Conservation (phyloP, 64 coral and sea anemone species). For the Montipora foliosa region DNA sequence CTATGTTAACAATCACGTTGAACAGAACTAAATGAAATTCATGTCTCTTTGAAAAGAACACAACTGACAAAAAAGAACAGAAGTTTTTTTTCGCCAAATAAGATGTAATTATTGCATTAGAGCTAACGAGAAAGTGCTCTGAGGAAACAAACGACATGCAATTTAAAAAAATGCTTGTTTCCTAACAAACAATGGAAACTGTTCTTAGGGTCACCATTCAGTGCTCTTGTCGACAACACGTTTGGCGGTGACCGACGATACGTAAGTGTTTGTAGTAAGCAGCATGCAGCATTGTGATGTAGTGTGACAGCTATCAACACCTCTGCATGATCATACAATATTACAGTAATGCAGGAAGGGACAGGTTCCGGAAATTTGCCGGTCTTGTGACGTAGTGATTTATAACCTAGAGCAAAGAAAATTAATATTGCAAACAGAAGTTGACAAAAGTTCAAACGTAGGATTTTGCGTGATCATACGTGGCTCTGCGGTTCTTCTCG, state of each 20-base stretch:
- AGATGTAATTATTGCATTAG: background rate
- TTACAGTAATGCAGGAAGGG: background rate
- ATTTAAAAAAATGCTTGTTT: background rate
- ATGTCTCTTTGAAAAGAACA: background rate
- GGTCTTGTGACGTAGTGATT: background rate
- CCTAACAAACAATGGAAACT: background rate
- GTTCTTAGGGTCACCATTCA: background rate
- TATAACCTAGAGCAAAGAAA: background rate
- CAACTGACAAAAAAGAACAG: background rate
- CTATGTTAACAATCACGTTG: constrained; percentile 12
- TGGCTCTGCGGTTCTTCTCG: background rate
- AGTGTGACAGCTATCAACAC: background rate
- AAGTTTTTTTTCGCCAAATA: background rate
- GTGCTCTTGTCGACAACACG: background rate
- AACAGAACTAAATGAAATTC: constrained; percentile 18
- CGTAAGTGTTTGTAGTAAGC: background rate
- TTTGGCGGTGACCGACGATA: background rate
- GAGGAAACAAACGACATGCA: background rate
- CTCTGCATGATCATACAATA: background rate
- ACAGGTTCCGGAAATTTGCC: background rate
- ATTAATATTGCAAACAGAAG: constrained; percentile 10
- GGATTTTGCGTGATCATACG: background rate
- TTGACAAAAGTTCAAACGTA: background rate
- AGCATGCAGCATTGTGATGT: no score
- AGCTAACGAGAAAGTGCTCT: background rate